Conservation (phyloP, 2,797 vertebrate species). For the Epinephelus awoara region DNA sequence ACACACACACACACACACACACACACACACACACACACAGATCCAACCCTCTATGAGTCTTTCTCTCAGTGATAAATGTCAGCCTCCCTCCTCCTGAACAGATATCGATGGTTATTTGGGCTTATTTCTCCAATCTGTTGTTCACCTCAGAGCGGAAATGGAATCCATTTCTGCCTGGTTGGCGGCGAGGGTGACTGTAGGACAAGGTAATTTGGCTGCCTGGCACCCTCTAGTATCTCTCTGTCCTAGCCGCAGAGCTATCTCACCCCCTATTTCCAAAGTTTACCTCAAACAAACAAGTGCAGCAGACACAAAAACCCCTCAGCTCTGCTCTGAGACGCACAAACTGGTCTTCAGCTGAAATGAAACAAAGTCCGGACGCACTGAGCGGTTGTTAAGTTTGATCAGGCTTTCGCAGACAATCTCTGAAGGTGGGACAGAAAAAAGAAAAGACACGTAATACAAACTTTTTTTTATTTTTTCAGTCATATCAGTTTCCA, state of each 20-base stretch:
- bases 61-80: conserved; percentile 74
- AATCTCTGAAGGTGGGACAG: conserved; percentile 15
- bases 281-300: conserved; percentile 77
- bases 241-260: conserved; percentile 63
- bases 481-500: conserved; percentile 52
- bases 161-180: conserved; percentile 78
- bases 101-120: conserved; percentile 75
- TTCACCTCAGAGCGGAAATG: conserved; percentile 73
- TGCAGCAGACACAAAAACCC: conserved; percentile 18
- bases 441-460: conserved; percentile 7
- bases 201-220: conserved; percentile 77
- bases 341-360: conserved; percentile 45
- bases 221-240: conserved; percentile 64
- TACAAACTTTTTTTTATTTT: conserved; percentile 50
- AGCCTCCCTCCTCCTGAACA: conserved; percentile 63
- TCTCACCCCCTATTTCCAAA: conserved; percentile 66
- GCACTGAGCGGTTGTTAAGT: conserved; percentile 23
- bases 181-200: conserved; percentile 66
- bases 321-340: conserved; percentile 29
- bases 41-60: conserved; percentile 27
- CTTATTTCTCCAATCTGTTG: conserved; percentile 79
- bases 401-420: conserved; percentile 47
- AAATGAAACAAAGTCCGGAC: conserved; percentile 46
- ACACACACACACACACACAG: conserved; percentile 13
- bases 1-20: neutral